Percentiles rank a stretch among this genome's conserved stretches.
Evolutionary conservation across 2,888 invertebrate species (phyloP).

Genomic region (Latrodectus hesperus): DNA sequence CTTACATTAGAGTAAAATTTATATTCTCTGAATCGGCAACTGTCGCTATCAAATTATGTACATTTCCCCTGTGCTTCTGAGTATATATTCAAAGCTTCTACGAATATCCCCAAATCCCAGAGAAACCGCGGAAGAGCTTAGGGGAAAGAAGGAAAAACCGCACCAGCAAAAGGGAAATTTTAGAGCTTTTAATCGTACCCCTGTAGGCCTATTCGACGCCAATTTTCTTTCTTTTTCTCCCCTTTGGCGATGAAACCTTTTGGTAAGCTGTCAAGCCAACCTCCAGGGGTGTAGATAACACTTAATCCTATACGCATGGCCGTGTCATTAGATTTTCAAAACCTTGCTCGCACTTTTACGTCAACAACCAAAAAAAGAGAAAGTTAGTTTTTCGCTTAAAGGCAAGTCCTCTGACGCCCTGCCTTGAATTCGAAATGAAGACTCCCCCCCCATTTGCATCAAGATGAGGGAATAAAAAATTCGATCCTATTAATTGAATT

Average conservation of each 20-base stretch:
- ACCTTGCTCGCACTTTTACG: slow-evolving; percentile 12
- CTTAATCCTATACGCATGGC: slow-evolving; percentile 51
- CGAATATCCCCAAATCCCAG: background rate
- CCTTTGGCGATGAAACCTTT: background rate
- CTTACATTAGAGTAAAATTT: no score
- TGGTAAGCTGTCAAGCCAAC: background rate
- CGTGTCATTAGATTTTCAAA: slow-evolving; percentile 37
- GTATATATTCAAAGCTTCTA: background rate
- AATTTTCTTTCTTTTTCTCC: background rate
- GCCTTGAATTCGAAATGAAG: background rate
- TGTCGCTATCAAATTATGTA: no score
- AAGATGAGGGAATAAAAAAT: background rate
- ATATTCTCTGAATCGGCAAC: no score
- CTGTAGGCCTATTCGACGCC: background rate
- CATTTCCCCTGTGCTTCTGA: background rate
- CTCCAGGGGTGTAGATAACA: slow-evolving; percentile 34
- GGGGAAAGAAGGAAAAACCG: background rate
- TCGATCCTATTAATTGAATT: background rate
- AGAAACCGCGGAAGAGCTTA: background rate
- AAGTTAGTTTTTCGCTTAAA: background rate
- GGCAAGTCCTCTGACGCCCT: background rate
- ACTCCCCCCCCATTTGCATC: background rate
- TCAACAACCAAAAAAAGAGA: background rate
- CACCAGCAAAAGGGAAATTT: slow-evolving; percentile 1
- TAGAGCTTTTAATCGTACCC: slow-evolving; percentile 29